phyloP scores from a whole-genome alignment of 2,888 invertebrate genomes.

The Syrista parreyssii region DNA sequence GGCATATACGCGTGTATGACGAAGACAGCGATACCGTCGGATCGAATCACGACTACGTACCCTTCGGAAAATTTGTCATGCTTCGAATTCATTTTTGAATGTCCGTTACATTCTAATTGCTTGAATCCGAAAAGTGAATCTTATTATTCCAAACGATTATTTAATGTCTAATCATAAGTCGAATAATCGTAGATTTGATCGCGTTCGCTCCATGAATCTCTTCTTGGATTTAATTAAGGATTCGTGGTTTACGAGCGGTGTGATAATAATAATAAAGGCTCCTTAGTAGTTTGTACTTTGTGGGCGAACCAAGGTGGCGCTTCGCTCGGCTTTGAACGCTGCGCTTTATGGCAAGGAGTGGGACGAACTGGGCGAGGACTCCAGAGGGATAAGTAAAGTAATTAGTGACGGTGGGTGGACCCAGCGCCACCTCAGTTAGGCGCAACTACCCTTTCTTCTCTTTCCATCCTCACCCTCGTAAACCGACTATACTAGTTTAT shows the following conservation, averaged over 20 bases:
- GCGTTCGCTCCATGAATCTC: conserved; percentile 39
- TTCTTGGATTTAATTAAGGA: conserved; percentile 46
- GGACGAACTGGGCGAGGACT: conserved; percentile 38
- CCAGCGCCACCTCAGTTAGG: conserved; percentile 26
- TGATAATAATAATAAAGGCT: conserved; percentile 45
- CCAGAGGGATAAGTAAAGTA: conserved; percentile 52
- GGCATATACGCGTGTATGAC: no score
- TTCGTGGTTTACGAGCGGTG: conserved; percentile 40
- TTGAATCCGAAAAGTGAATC: background rate
- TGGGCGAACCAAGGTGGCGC: conserved; percentile 22
- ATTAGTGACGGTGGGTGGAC: conserved; percentile 55
- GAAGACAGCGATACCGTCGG: no score
- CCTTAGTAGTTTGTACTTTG: conserved; percentile 41
- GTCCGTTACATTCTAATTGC: background rate
- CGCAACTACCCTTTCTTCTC: conserved; percentile 15
- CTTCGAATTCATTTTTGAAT: background rate
- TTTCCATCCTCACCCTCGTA: conserved; percentile 26
- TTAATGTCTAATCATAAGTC: background rate
- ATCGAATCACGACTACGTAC: no score
- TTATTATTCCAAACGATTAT: background rate
- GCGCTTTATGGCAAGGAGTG: conserved; percentile 49
- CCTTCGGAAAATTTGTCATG: no score
- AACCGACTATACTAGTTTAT: conserved; percentile 29
- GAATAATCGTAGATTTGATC: conserved; percentile 7
- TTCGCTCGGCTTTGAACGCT: conserved; percentile 25